Evolutionary conservation across 2,888 invertebrate genomes (phyloP).

Genomic region (Volucella inanis): DNA sequence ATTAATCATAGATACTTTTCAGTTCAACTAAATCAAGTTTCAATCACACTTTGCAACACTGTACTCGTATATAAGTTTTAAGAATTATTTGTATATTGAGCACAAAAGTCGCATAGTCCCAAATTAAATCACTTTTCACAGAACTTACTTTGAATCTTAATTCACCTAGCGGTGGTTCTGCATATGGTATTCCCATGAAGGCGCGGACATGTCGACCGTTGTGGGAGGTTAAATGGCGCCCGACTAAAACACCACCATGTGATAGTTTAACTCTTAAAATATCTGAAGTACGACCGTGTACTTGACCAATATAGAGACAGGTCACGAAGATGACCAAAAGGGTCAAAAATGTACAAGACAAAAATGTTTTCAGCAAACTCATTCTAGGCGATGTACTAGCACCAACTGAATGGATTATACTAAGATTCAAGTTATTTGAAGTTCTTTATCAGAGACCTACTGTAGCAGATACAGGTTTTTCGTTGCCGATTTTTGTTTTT

Average conservation of each 20-base stretch:
- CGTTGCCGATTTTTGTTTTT: conserved; percentile 20
- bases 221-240: conserved; percentile 85
- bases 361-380: conserved; percentile 46
- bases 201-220: conserved; percentile 85
- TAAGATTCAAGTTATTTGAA: conserved; percentile 64
- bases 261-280: conserved; percentile 80
- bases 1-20: no score
- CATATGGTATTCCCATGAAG: conserved; percentile 87
- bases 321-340: conserved; percentile 4
- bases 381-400: conserved; percentile 56
- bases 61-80: no score
- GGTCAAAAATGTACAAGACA: conserved; percentile 32
- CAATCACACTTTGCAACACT: no score
- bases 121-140: background rate
- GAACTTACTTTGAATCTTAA: conserved; percentile 86
- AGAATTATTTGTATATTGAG: no score
- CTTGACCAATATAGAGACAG: conserved; percentile 27
- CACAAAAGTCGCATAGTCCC: background rate
- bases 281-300: conserved; percentile 79
- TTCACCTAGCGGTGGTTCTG: conserved; percentile 86
- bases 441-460: conserved; percentile 34
- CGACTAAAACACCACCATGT: conserved; percentile 84
- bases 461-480: conserved; percentile 35
- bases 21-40: no score
- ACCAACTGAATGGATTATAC: conserved; percentile 49